Base-by-base conservation (phyloP, 2,113 vertebrate species). In the Colinus virginianus region DNA sequence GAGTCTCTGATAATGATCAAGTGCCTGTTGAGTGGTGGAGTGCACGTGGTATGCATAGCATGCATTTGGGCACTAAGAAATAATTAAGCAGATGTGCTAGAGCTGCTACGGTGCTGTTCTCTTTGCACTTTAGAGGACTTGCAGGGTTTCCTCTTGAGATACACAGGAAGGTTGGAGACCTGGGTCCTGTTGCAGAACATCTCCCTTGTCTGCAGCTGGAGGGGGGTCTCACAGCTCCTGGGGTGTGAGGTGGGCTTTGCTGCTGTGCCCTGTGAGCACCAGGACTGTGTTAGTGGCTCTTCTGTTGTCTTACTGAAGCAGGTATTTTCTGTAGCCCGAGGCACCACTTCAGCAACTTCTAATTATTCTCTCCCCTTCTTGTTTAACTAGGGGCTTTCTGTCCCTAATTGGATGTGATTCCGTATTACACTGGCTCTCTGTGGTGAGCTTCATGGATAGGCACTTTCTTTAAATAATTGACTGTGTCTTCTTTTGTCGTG, bases 181-280 rank as follows among this genome's bases (percentile, higher is more conserved):
- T 82, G n/a, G 53, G 56, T 45, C 48, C 48, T 87, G 2, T 21
- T 25, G 14, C 21, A 21, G 5, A 55, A 45, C 18, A 8, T 21
- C 26, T n/a, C 28, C 43, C n/a, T 69, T 75, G 28, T 42, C 49
- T 78, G 66, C 28, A 21, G 16, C 2, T 45, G 81, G 68, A 63
- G 15, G 62, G 11, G 26, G 49, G 25, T 17, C 38, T 63, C 17
- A 5, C 11, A 28, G 61, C 23, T 40, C 10, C 25, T 36, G 26
- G 38, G 25, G 16, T 28, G 19, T 19, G 26, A 51, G 30, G 40
- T 58, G 78, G 71, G 32, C 23, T 82, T 19, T 70, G 58, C 56
- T 7, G 5, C 49, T 19, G 17, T 21, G 36, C 36, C 34, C 4
- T 62, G 2, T 19, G 1, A 26, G 8, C 5, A 0, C 40, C 58